Percentiles rank a stretch among this genome's conserved stretches.
These are phyloP conservation scores for Malurus leucopterus DNA, from an alignment of 2,797 vertebrate genomes.

Conservation along the genomic window DNA sequence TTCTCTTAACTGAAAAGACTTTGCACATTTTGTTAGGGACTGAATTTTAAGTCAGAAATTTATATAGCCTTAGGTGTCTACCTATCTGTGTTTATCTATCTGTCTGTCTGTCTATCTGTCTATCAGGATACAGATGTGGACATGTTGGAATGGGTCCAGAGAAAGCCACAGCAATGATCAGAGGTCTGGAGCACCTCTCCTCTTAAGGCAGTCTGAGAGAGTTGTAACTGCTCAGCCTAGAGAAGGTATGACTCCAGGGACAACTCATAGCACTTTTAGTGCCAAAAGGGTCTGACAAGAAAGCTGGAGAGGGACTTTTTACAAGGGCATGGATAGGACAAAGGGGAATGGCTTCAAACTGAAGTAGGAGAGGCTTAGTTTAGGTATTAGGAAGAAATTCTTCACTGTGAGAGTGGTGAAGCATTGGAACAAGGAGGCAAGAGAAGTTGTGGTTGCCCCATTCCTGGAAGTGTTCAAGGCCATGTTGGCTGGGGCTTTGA, in stretches of 20 bases:
- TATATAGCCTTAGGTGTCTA: fast-evolving
- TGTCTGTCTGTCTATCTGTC: neutral
- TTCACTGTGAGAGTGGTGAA: neutral
- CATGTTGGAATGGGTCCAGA: neutral
- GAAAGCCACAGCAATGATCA: neutral
- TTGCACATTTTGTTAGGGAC: neutral
- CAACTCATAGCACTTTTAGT: neutral
- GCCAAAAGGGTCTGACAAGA: neutral
- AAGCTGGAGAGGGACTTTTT: neutral
- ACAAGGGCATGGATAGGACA: neutral
- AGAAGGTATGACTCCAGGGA: neutral
- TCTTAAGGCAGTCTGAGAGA: neutral
- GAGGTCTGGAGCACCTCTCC: neutral
- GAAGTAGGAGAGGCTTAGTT: neutral
- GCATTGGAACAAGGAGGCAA: neutral
- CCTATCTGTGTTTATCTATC: neutral
- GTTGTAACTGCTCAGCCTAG: neutral
- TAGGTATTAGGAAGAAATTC: neutral
- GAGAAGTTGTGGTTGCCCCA: neutral
- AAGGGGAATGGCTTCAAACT: neutral
- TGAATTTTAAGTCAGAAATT: neutral
- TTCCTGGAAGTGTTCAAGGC: neutral
- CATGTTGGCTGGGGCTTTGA: neutral
- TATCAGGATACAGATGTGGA: neutral
- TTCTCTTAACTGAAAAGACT: neutral